Evolutionary conservation across 2,113 vertebrate species (phyloP).

Genomic region (Mormoops blainvillei): DNA sequence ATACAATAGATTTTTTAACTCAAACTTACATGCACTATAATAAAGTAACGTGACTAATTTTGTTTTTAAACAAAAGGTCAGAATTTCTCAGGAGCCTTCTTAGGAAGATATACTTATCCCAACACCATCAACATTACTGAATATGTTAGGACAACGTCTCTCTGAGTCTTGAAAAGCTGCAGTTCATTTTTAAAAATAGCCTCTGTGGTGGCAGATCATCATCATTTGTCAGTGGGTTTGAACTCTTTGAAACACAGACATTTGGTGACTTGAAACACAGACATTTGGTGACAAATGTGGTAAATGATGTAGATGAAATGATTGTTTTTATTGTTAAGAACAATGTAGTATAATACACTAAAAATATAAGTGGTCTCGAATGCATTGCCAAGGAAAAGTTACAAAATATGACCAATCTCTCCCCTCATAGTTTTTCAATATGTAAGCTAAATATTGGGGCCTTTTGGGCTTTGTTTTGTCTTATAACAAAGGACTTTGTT

Average conservation of each 20-base stretch:
- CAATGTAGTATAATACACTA: not conserved
- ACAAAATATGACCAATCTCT: not conserved
- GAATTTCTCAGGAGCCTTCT: constrained; percentile 10
- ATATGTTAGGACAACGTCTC: not conserved
- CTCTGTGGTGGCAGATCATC: not conserved
- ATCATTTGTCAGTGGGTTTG: not conserved
- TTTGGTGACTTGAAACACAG: not conserved
- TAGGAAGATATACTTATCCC: not conserved
- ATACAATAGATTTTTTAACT: not conserved
- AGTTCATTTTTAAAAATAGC: not conserved
- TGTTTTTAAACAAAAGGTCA: not conserved
- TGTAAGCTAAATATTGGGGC: not conserved
- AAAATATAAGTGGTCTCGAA: not conserved
- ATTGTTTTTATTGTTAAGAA: not conserved
- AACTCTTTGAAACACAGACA: not conserved
- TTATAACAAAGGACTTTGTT: not conserved
- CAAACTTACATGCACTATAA: not conserved
- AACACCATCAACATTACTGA: not conserved
- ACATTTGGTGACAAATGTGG: not conserved
- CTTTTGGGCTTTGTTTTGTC: not conserved
- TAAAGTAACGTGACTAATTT: not conserved
- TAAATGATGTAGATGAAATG: not conserved
- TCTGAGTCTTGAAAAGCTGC: not conserved
- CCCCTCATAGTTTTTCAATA: not conserved
- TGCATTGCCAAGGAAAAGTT: not conserved